phyloP scores from a whole-genome alignment of 2,113 vertebrate genomes.

The Chionomys nivalis region DNA sequence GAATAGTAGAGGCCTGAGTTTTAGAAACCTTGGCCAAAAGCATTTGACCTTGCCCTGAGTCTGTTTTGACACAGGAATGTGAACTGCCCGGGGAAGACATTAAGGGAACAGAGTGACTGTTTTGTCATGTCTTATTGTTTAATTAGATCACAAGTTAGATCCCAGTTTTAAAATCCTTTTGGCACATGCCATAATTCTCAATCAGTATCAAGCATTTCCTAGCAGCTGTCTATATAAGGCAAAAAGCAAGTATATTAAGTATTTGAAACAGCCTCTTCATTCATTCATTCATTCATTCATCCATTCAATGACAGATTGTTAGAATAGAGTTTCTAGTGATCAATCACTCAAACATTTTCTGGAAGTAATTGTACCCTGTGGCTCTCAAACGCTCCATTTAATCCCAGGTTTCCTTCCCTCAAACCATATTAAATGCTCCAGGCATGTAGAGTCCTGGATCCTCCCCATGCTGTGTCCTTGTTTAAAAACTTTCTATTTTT shows the following conservation, averaged over 20 bases:
- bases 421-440: constrained; percentile 64
- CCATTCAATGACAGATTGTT: constrained; percentile 58
- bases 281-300: constrained; percentile 19
- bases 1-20: not conserved
- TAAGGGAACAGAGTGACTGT: constrained; percentile 85
- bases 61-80: constrained; percentile 83
- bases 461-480: not conserved
- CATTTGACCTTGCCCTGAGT: constrained; percentile 86
- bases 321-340: constrained; percentile 80
- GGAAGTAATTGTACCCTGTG: constrained; percentile 80
- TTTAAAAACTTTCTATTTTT: constrained; percentile 42
- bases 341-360: constrained; percentile 81
- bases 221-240: constrained; percentile 79
- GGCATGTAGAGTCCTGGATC: not conserved
- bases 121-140: constrained; percentile 90
- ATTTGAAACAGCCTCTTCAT: constrained; percentile 74
- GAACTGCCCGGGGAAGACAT: constrained; percentile 86
- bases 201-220: constrained; percentile 84
- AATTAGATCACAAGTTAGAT: constrained; percentile 89
- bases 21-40: constrained; percentile 38
- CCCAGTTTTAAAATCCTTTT: constrained; percentile 86
- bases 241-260: constrained; percentile 84
- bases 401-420: constrained; percentile 54
- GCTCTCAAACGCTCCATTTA: constrained; percentile 74
- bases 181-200: constrained; percentile 88